phyloP scores from a whole-genome alignment of 2,113 vertebrate genomes.

The Anseranas semipalmata region DNA sequence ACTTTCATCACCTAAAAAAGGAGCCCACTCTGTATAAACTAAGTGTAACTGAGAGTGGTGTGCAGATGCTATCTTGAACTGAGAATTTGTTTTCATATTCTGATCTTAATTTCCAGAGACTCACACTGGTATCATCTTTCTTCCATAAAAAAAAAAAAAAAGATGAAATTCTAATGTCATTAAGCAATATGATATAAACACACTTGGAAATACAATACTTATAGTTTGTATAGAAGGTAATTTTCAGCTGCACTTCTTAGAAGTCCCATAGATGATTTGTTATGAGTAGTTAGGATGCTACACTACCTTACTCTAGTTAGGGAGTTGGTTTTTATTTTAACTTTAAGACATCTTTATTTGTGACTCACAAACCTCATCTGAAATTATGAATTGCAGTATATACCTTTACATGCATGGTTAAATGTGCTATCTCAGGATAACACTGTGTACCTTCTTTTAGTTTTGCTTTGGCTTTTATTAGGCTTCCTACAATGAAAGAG shows the following conservation, averaged over 20 bases:
- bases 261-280: not conserved
- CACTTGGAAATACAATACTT: conserved; percentile 43
- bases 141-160: not conserved
- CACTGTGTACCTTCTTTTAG: conserved; percentile 10
- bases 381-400: conserved; percentile 33
- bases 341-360: not conserved
- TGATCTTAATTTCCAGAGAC: conserved; percentile 40
- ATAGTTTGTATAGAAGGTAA: conserved; percentile 8
- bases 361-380: conserved; percentile 2
- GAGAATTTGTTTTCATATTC: conserved; percentile 44
- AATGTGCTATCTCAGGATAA: not conserved
- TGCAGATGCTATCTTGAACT: not conserved
- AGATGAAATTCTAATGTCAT: conserved; percentile 44
- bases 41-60: not conserved
- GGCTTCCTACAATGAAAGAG: not conserved
- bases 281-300: not conserved
- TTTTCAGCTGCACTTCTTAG: conserved; percentile 60
- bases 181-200: conserved; percentile 46
- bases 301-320: conserved; percentile 28
- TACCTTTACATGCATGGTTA: not conserved
- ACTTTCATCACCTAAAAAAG: conserved; percentile 26
- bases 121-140: conserved; percentile 31
- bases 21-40: no score
- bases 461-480: conserved; percentile 34
- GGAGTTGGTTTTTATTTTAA: conserved; percentile 39